phyloP scores from a whole-genome alignment of 2,113 vertebrate species.

The Todiramphus saurophagus region DNA sequence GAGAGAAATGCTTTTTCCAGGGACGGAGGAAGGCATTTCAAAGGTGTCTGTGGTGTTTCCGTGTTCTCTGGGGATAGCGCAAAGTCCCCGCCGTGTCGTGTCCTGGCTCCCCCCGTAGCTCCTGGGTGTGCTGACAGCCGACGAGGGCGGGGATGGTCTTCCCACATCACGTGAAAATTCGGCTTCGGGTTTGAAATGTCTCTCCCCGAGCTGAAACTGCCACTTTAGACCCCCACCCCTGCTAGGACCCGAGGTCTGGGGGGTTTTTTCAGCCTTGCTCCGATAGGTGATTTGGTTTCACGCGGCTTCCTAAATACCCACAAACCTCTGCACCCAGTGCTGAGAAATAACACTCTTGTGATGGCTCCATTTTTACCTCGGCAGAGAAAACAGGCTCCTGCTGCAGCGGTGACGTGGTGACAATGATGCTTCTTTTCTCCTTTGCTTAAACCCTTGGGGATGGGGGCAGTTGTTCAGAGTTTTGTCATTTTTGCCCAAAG shows the following conservation, averaged over 20 bases:
- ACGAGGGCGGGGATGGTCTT: too few species aligned
- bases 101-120: neutral
- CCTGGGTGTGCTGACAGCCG: rapidly evolving
- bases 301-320: neutral
- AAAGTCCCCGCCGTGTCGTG: too few species aligned
- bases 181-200: neutral
- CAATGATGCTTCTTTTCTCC: neutral
- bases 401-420: neutral
- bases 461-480: neutral
- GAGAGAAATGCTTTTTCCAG: neutral
- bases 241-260: neutral
- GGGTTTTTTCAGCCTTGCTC: too few species aligned
- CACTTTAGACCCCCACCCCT: too few species aligned
- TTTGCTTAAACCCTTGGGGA: neutral
- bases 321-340: neutral
- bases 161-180: rapidly evolving
- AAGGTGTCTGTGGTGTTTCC: too few species aligned
- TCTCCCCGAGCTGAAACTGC: neutral
- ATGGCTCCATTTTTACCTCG: neutral
- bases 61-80: too few species aligned
- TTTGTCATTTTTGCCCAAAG: neutral
- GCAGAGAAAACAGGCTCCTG: neutral
- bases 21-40: neutral
- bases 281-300: too few species aligned
- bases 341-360: neutral